Conservation (phyloP, 1,140 invertebrate species). For the Zaprionus inermis region DNA sequence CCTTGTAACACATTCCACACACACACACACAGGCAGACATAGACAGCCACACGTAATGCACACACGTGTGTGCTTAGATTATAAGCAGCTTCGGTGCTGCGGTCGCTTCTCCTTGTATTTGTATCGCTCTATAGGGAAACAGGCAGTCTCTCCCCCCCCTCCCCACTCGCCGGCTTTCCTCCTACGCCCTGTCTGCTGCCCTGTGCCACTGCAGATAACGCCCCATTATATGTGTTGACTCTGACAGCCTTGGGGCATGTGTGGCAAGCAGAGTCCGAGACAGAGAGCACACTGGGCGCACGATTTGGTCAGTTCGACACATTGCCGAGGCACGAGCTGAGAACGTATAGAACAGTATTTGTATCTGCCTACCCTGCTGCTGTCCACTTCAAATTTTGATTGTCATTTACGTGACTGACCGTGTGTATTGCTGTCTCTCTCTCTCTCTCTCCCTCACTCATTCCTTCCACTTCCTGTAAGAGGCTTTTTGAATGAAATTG, state of each 20-base stretch:
- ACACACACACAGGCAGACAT: slow-evolving; percentile 18
- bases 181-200: slow-evolving; percentile 18
- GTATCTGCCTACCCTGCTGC: slow-evolving; percentile 44
- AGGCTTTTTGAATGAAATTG: slow-evolving; percentile 72
- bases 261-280: not conserved
- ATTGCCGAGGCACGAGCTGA: slow-evolving; percentile 34
- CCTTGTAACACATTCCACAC: slow-evolving; percentile 57
- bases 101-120: slow-evolving; percentile 59
- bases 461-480: slow-evolving; percentile 25
- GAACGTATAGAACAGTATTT: too few species aligned
- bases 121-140: slow-evolving; percentile 61
- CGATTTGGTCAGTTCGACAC: slow-evolving; percentile 68
- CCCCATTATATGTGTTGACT: slow-evolving; percentile 65
- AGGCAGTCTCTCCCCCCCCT: not conserved
- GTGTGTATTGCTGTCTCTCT: slow-evolving; percentile 4
- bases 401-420: slow-evolving; percentile 75
- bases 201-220: slow-evolving; percentile 59
- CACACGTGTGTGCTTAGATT: slow-evolving; percentile 59
- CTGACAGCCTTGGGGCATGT: slow-evolving; percentile 72
- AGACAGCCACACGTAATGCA: slow-evolving; percentile 31
- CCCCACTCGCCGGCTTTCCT: not conserved
- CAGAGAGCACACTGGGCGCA: slow-evolving; percentile 46
- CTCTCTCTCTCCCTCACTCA: not conserved
- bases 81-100: slow-evolving; percentile 72
- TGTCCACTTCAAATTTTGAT: slow-evolving; percentile 74